These are phyloP conservation scores for Metellina segmentata DNA, from an alignment of 2,888 invertebrate genomes.

Conservation along the genomic window DNA sequence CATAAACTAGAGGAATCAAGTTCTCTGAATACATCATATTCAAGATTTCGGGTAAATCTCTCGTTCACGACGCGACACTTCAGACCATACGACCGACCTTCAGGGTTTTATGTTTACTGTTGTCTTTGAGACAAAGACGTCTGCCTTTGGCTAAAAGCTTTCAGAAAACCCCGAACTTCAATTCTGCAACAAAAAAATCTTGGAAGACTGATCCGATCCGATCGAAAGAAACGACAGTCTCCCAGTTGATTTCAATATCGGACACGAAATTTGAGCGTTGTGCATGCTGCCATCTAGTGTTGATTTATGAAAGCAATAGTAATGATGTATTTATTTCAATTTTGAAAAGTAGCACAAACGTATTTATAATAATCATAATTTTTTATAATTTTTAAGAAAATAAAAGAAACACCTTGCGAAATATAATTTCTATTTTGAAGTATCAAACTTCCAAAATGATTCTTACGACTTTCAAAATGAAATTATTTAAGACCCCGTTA, in stretches of 20 bases:
- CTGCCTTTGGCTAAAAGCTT: not conserved
- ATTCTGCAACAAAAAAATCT: not conserved
- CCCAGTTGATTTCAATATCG: not conserved
- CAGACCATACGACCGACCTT: slow-evolving; percentile 4
- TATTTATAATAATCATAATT: too few species aligned
- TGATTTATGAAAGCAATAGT: not conserved
- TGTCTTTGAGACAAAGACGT: not conserved
- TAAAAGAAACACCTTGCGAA: too few species aligned
- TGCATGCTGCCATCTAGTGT: slow-evolving; percentile 50
- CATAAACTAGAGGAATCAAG: slow-evolving; percentile 50
- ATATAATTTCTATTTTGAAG: too few species aligned
- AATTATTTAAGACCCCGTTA: too few species aligned
- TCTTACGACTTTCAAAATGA: too few species aligned
- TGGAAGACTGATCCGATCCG: slow-evolving; percentile 58
- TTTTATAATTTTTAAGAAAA: too few species aligned
- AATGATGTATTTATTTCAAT: too few species aligned
- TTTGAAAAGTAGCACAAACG: too few species aligned
- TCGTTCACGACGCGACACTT: not conserved
- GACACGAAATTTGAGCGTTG: not conserved
- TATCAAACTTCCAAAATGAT: too few species aligned
- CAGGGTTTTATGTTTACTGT: too few species aligned
- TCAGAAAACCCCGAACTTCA: not conserved
- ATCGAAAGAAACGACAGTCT: not conserved
- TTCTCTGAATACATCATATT: slow-evolving; percentile 34
- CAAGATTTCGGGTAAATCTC: not conserved